phyloP scores from a whole-genome alignment of 1,140 invertebrate species.

The Monomorium pharaonis region DNA sequence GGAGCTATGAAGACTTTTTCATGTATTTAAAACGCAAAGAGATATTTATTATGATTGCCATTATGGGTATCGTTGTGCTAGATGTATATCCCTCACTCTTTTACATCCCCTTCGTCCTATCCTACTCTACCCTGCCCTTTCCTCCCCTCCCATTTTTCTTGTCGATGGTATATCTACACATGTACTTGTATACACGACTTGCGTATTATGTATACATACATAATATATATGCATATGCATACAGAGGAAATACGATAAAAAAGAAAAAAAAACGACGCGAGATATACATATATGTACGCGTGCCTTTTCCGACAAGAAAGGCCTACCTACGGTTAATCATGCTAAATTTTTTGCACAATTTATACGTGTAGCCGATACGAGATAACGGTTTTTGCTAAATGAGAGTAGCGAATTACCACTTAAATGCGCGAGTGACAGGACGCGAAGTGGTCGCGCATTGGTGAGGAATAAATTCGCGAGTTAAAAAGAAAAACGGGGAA shows the following conservation, averaged over 20 bases:
- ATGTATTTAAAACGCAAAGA: constrained; percentile 44
- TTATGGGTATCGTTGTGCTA: constrained; percentile 50
- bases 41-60: constrained; percentile 60
- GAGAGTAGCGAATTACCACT: constrained; percentile 57
- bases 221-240: constrained; percentile 51
- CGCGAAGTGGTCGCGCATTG: not conserved
- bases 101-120: not conserved
- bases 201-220: constrained; percentile 50
- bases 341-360: constrained; percentile 78
- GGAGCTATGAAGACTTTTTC: constrained; percentile 44
- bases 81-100: constrained; percentile 36
- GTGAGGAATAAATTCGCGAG: not conserved
- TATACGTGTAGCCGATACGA: constrained; percentile 73
- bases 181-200: constrained; percentile 56
- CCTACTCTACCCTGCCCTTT: not conserved
- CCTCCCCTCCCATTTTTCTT: constrained; percentile 50
- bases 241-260: constrained; percentile 36
- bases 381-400: constrained; percentile 64
- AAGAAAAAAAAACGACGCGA: constrained; percentile 42
- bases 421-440: constrained; percentile 29
- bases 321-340: constrained; percentile 72
- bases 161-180: constrained; percentile 65
- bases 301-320: constrained; percentile 72
- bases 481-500: not conserved
- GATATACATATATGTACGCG: constrained; percentile 69